Evolutionary conservation across 2,888 invertebrate genomes (phyloP), one percentile per base, ranked within the genome.

Genomic region (Chironomus tentans): DNA sequence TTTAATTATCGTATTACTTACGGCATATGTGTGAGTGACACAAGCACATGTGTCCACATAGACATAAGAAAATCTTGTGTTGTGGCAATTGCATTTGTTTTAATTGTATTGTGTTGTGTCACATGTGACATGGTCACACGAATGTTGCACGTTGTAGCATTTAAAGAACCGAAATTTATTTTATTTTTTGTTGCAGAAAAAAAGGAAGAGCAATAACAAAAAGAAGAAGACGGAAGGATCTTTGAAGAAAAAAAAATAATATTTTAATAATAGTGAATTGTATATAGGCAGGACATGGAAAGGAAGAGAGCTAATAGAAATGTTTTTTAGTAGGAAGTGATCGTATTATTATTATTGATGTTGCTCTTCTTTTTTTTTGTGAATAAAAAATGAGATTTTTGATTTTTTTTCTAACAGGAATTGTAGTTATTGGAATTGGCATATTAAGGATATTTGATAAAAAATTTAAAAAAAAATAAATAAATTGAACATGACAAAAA

Each of bases 1-100:
- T 74, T 74, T 74, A 74, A 74, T 74, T 68, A 68, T n/a, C 38
- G 15, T 65, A 24, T 65, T 22, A 12, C 7, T 62, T 62, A 50
- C 12, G 12, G 0, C 62, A 65, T 65, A 24, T 65, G 65, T 65
- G 21, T 65, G 18, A 12, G 65, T 65, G 65, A 21, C 13, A 24
- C 65, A 24, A 56, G 56, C 56, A 15, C 21, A 12, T 65, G 65
- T 65, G 65, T 24, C 38, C 38, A 38, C 38, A 38, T 10, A 38
- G 38, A 38, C 38, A 38, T 38, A 38, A 38, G 38, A 38, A 38
- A 38, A 10, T 3, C 15, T 4, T 56, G 18, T 65, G 10, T 12
- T 65, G 22, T 65, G 13, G 22, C 65, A 24, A 22, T 21, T 24
- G 65, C 56, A 56, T 15, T 56, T 56, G 4, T 56, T n/a, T 56